These are phyloP conservation scores for Sabatieria punctata DNA, from an alignment of 2,888 invertebrate species.

Conservation along the genomic window DNA sequence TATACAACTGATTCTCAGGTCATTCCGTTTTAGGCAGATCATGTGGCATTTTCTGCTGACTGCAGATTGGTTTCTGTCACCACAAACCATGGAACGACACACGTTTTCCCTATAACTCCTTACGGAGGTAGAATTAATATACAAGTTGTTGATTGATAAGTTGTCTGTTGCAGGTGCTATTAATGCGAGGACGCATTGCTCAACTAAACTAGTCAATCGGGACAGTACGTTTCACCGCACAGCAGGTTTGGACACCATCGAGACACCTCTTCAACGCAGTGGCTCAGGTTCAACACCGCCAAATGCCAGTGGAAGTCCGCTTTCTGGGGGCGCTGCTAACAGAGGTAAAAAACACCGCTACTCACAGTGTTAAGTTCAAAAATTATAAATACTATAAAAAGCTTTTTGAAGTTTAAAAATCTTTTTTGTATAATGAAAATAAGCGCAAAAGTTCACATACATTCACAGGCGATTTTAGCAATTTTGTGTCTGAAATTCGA, in stretches of 20 bases:
- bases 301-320: no score
- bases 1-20: no score
- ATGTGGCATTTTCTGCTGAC: conserved; percentile 76
- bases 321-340: no score
- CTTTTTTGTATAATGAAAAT: no score
- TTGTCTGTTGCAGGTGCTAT: conserved; percentile 45
- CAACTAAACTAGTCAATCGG: conserved; percentile 76
- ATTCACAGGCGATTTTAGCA: no score
- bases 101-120: conserved; percentile 87
- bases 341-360: no score
- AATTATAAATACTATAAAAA: no score
- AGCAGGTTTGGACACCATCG: conserved; percentile 54
- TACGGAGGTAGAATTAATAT: conserved; percentile 40
- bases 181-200: conserved; percentile 81
- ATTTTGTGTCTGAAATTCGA: no score
- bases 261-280: not conserved
- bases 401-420: no score
- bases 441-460: no score
- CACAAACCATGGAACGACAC: conserved; percentile 78
- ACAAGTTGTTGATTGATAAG: not conserved
- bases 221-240: conserved; percentile 61
- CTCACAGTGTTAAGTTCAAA: no score
- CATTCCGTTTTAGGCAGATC: no score
- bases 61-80: conserved; percentile 88
- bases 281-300: not conserved